phyloP scores from a whole-genome alignment of 92 coral and sea anemone genomes.

The Palythoa grandis region DNA sequence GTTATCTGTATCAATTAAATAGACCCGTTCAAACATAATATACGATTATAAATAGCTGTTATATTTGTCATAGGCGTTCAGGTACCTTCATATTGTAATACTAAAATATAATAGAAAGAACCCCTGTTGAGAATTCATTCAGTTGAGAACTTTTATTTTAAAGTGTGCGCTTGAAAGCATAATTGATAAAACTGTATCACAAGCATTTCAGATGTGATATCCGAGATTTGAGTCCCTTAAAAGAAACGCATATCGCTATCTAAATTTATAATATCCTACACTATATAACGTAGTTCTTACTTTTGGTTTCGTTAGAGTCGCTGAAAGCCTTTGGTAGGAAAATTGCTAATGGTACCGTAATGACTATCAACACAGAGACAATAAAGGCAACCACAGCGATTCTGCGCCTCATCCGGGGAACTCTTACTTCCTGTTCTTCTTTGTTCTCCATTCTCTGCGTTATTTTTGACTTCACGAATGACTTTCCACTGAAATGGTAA shows the following conservation, averaged over 20 bases:
- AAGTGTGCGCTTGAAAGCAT: too few relatives aligned
- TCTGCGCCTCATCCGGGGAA: slow-evolving; percentile 21
- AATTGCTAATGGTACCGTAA: slow-evolving; percentile 13
- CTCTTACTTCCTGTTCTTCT: slow-evolving; percentile 16
- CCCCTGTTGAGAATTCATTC: too few relatives aligned
- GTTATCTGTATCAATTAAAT: too few relatives aligned
- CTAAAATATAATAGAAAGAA: too few relatives aligned
- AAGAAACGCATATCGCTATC: not conserved
- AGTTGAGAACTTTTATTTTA: too few relatives aligned
- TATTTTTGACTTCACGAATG: not conserved
- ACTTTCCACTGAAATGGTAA: not conserved
- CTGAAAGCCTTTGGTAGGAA: slow-evolving; percentile 7
- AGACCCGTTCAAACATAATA: too few relatives aligned
- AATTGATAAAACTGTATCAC: too few relatives aligned
- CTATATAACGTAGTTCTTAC: not conserved
- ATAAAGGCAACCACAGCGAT: slow-evolving; percentile 15
- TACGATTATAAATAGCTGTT: too few relatives aligned
- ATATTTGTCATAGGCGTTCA: too few relatives aligned
- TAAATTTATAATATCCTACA: not conserved
- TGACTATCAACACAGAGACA: slow-evolving; percentile 2
- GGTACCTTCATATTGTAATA: too few relatives aligned
- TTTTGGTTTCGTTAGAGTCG: not conserved
- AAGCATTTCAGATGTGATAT: not conserved
- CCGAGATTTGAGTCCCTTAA: not conserved
- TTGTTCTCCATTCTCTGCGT: not conserved